Conservation (phyloP, 1,140 invertebrate genomes). For the Hylaeus volcanicus region DNA sequence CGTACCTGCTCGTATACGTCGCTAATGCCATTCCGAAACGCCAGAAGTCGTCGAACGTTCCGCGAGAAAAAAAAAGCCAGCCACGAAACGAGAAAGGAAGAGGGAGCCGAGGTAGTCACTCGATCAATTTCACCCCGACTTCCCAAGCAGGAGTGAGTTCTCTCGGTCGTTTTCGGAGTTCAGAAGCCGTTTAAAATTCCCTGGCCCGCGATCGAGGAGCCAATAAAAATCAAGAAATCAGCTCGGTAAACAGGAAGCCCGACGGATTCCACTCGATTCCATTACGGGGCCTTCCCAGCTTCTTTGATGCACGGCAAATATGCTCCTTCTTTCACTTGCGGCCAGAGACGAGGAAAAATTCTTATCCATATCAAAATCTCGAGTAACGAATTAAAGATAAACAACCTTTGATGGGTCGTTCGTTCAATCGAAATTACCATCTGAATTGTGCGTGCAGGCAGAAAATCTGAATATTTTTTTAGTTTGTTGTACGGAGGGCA, state of each 20-base stretch:
- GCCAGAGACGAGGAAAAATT: too few relatives aligned
- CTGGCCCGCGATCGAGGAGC: slow-evolving; percentile 47
- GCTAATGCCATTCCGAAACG: not conserved
- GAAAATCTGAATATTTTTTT: too few relatives aligned
- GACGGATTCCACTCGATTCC: slow-evolving; percentile 53
- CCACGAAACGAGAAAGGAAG: not conserved
- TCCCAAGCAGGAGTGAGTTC: too few relatives aligned
- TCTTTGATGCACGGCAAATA: slow-evolving; percentile 65
- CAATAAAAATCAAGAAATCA: slow-evolving; percentile 67
- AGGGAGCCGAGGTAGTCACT: not conserved
- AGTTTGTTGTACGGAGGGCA: too few relatives aligned
- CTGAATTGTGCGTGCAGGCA: too few relatives aligned
- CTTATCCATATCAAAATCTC: too few relatives aligned
- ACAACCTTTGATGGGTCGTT: too few relatives aligned
- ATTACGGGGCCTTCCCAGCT: slow-evolving; percentile 43
- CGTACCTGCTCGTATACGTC: too few relatives aligned
- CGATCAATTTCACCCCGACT: not conserved
- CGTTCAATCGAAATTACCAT: too few relatives aligned
- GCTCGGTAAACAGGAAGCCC: slow-evolving; percentile 50
- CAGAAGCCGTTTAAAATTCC: slow-evolving; percentile 55
- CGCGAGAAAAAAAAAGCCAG: not conserved
- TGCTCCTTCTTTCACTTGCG: slow-evolving; percentile 17
- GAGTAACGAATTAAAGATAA: too few relatives aligned
- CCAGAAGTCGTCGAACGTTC: not conserved
- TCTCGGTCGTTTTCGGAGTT: not conserved